A percentile compares a stretch with the other conserved stretches of the same genome.
phyloP scores from a whole-genome alignment of 2,113 vertebrate species.

The Thymallus thymallus region DNA sequence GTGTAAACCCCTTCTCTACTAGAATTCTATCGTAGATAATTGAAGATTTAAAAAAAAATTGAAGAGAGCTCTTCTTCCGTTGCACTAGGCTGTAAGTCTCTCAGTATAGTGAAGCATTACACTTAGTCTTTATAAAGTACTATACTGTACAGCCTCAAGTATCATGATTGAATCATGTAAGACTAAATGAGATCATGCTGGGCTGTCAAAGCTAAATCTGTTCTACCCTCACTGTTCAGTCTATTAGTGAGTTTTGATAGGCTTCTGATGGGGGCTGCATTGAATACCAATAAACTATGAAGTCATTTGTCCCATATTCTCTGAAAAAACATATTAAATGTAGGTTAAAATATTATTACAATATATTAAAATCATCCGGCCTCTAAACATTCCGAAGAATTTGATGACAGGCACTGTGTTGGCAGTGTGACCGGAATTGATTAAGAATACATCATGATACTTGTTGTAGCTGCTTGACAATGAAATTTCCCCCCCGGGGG shows the following conservation, averaged over 20 bases:
- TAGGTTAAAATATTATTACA: too few species aligned
- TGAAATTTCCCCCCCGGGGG: too few species aligned
- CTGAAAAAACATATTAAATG: neutral
- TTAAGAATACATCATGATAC: too few species aligned
- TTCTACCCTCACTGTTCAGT: conserved; percentile 7
- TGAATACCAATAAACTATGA: neutral
- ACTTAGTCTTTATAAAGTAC: neutral
- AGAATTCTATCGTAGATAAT: neutral
- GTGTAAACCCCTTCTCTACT: neutral
- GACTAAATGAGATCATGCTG: conserved; percentile 30
- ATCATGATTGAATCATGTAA: conserved; percentile 1
- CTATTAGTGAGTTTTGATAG: neutral
- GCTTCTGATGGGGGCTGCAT: neutral
- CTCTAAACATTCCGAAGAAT: neutral
- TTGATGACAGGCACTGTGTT: neutral
- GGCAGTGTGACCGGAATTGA: neutral
- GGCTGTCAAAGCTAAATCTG: conserved; percentile 3
- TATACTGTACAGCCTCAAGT: conserved; percentile 12
- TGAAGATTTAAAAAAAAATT: neutral
- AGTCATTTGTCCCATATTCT: neutral
- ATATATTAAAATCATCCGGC: too few species aligned
- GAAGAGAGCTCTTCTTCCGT: neutral
- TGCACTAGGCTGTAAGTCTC: too few species aligned
- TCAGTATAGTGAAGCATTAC: neutral
- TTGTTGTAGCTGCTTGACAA: too few species aligned